Base-by-base conservation (phyloP, 2,888 invertebrate species). In the Synanthedon myopaeformis region DNA sequence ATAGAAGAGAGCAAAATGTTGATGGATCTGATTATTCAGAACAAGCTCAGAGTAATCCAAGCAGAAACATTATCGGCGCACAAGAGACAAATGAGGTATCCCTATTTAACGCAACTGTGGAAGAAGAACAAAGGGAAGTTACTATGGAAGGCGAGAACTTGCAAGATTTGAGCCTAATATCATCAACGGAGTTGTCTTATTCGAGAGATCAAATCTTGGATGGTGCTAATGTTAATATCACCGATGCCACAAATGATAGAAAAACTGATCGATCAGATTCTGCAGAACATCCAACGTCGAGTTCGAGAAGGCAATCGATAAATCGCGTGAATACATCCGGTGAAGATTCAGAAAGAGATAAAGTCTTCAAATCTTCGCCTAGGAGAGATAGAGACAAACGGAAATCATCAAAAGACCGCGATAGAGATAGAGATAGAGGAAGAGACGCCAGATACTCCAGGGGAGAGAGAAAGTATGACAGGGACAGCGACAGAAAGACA, bases 61-160 rank as follows among this genome's bases (percentile, higher is more conserved):
- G 76, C 1, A 64, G 82, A 49, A 78, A 71, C 53, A 57, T 78
- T 17, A 70, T 79, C 2, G 79, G 80, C 8, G 73, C 68, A 0
- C 63, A 72, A 6, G 82, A 78, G 51, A 60, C 60, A 53, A 70
- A 65, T 51, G 72, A 73, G 8, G 62, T 68, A 0, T 64, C 80
- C 1, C 67, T 72, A 0, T 79, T 66, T 53, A 63, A 63, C 52
- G 62, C 74, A 12, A 63, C 74, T 10, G 67, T 72, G 1, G 79
- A 76, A 14, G 79, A 76, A 11, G 74, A 79, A 53, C 90, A 88
- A 58, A 76, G 91, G 42, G 91, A 91, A 64, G 71, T 89, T 11
- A 87, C 82, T 49, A 81, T 91, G 74, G 91, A 91, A 61, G 91
- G 91, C 0, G 91, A 91, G 64, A 91, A 91, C 66, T 66, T 88